Evolutionary conservation across 2,113 vertebrate genomes (phyloP), one percentile per base, ranked within the genome.

Genomic region (Gambusia affinis): DNA sequence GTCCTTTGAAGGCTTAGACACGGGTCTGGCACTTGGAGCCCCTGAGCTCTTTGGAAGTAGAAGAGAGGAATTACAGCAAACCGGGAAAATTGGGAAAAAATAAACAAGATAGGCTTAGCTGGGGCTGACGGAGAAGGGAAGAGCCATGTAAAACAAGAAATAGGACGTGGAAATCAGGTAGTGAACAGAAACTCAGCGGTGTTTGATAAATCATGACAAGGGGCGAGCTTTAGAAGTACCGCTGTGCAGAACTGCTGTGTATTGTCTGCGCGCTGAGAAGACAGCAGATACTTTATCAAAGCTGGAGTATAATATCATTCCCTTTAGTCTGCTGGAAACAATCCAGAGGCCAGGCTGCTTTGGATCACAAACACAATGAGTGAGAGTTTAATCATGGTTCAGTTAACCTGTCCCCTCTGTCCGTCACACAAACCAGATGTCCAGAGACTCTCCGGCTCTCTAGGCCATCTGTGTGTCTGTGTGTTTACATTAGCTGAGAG

Each of bases 21-120:
- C 70, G 89, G 87, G 91, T 92, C 86, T 89, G 79, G 83, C 80
- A 92, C 90, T 83, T 87, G 76, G 85, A 88, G 90, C 83, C 91
- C 93, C 44, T 66, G 70, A 95, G 92, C 89, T 85, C 83, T 91
- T 90, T 94, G 90, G 91, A 95, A 88, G 71, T 70, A 95, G 88
- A 95, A 93, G 64, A 92, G 89, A 95, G 87, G 72, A 84, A 91
- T 67, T 90, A 82, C 65, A 89, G 86, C 91, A 76, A 92, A 85
- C 33, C 79, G 76, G 47, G 89, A 81, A 94, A 80, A 91, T 73
- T 64, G 70, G 61, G 78, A 88, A 93, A 92, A 67, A 65, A 65
- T 90, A 87, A 94, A 90, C 78, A 92, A 81, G 69, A 72, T 87
- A 85, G 73, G 85, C 91, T 85, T 80, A 73, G 86, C 64, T 27